These are phyloP conservation scores for Pedetes capensis DNA, from an alignment of 2,113 vertebrate species.

Conservation along the genomic window DNA sequence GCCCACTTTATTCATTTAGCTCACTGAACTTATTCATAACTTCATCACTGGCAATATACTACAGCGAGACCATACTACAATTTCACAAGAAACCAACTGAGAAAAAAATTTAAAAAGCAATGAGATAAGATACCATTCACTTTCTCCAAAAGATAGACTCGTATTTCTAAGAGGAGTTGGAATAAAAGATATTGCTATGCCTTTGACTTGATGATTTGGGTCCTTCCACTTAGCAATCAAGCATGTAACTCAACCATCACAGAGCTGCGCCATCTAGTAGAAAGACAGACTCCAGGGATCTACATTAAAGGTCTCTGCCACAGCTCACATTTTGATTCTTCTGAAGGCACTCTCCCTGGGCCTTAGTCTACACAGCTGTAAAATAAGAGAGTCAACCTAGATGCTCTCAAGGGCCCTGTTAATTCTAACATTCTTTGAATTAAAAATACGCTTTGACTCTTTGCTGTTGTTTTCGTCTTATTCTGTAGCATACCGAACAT, in stretches of 20 bases:
- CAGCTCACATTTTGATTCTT: not conserved
- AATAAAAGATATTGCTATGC: not conserved
- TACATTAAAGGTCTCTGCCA: not conserved
- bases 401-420: not conserved
- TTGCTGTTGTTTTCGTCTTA: not conserved
- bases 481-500: not conserved
- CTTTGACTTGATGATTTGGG: not conserved
- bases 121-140: not conserved
- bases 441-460: not conserved
- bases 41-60: not conserved
- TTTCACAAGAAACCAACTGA: not conserved
- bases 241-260: not conserved
- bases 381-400: not conserved
- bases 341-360: not conserved
- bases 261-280: not conserved
- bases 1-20: constrained; percentile 33
- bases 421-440: not conserved
- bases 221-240: not conserved
- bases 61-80: not conserved
- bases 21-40: constrained; percentile 45
- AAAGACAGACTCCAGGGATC: not conserved
- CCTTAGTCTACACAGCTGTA: not conserved
- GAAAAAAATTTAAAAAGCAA: not conserved
- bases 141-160: not conserved
- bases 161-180: not conserved